Conservation (phyloP, 1,140 invertebrate species). For the Zaprionus vittiger region DNA sequence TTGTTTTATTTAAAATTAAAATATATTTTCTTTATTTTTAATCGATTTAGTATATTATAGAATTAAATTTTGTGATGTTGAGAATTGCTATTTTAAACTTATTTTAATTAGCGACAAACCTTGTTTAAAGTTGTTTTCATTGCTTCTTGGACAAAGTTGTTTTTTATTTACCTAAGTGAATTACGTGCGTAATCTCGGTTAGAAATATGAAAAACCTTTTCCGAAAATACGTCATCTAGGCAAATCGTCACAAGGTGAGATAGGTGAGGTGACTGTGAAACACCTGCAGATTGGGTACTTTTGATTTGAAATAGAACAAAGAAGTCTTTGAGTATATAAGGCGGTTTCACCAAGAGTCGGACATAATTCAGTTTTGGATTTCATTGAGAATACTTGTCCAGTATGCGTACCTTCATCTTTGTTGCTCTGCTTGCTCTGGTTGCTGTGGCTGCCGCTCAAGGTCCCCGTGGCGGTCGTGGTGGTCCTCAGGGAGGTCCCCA, state of each 20-base stretch:
- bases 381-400: neutral
- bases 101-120: too few species aligned
- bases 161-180: too few species aligned
- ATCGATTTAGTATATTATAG: too few species aligned
- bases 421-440: constrained; percentile 13
- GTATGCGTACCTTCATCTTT: constrained; percentile 16
- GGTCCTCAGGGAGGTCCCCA: neutral
- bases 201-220: neutral
- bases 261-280: neutral
- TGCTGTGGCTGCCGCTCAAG: constrained; percentile 22
- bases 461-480: neutral
- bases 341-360: neutral
- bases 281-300: neutral
- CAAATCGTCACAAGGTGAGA: neutral
- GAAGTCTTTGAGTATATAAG: neutral
- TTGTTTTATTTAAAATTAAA: too few species aligned
- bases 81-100: too few species aligned
- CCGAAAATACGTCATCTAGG: neutral
- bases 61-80: too few species aligned
- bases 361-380: constrained; percentile 17
- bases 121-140: too few species aligned
- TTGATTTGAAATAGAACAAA: neutral
- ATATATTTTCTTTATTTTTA: too few species aligned
- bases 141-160: too few species aligned
- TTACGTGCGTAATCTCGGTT: too few species aligned